Evolutionary conservation across 2,113 vertebrate species (phyloP).

Genomic region (Esox niger): DNA sequence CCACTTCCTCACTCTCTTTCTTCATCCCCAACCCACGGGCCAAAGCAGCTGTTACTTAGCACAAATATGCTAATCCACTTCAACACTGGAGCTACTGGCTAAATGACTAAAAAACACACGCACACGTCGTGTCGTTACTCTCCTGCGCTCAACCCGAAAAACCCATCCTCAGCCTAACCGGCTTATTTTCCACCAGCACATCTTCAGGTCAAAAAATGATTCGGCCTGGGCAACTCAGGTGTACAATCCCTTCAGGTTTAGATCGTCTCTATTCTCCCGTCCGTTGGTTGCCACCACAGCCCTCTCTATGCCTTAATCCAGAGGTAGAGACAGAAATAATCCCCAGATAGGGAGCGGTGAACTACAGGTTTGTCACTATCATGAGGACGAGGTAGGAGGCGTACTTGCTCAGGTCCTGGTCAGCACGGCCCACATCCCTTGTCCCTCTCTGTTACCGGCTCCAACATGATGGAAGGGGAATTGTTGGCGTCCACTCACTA

Average conservation of each 20-base stretch:
- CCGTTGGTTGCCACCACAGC: no score
- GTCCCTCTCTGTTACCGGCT: not conserved
- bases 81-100: conserved; percentile 12
- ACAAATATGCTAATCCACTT: not conserved
- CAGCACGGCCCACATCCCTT: not conserved
- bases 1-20: conserved; percentile 20
- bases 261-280: no score
- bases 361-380: not conserved
- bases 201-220: no score
- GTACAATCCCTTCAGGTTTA: no score
- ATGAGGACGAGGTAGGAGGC: not conserved
- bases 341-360: not conserved
- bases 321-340: no score
- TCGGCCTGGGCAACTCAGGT: no score
- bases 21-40: conserved; percentile 5
- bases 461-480: not conserved
- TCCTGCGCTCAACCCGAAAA: no score
- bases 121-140: not conserved
- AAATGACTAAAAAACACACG: not conserved
- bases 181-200: no score
- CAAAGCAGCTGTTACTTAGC: conserved; percentile 33
- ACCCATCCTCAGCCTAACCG: no score
- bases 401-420: not conserved
- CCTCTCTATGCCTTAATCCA: no score
- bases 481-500: not conserved